Evolutionary conservation across 2,797 vertebrate species (phyloP).

Genomic region (Paguma larvata): DNA sequence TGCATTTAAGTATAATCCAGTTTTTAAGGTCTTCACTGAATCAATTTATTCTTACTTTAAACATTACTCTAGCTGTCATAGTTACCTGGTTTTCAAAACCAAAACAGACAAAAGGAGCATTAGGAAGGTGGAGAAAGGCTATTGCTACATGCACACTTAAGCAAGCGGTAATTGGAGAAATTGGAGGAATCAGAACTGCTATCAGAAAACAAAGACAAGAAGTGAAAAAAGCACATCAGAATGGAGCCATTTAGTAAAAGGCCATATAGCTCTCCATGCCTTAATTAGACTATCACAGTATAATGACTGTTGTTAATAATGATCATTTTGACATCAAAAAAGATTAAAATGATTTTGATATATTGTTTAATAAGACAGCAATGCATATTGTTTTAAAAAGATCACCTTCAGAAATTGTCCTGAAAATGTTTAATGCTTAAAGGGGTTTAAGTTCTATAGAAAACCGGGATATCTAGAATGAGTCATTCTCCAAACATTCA

Average conservation of each 20-base stretch:
- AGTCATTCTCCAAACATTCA: constrained; percentile 48
- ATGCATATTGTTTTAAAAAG: constrained; percentile 39
- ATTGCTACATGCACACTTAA: background rate
- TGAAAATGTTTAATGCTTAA: constrained; percentile 24
- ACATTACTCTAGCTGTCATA: background rate
- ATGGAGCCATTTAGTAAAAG: background rate
- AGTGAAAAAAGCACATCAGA: background rate
- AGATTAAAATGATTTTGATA: constrained; percentile 35
- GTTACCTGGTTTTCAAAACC: background rate
- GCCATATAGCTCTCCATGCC: background rate
- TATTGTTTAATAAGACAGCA: constrained; percentile 44
- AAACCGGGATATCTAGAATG: constrained; percentile 42
- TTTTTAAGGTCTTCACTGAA: background rate
- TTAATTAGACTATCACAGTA: background rate
- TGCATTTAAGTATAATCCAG: background rate
- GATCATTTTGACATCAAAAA: constrained; percentile 45
- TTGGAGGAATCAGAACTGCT: background rate
- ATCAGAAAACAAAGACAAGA: constrained; percentile 29
- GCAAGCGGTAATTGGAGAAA: background rate
- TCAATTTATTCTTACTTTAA: constrained; percentile 9
- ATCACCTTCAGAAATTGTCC: constrained; percentile 60
- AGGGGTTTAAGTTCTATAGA: constrained; percentile 7
- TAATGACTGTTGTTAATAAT: background rate
- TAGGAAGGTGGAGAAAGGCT: background rate
- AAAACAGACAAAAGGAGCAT: constrained; percentile 21